Base-by-base conservation (phyloP, 2,797 vertebrate species). In the Neosalanx taihuensis region DNA sequence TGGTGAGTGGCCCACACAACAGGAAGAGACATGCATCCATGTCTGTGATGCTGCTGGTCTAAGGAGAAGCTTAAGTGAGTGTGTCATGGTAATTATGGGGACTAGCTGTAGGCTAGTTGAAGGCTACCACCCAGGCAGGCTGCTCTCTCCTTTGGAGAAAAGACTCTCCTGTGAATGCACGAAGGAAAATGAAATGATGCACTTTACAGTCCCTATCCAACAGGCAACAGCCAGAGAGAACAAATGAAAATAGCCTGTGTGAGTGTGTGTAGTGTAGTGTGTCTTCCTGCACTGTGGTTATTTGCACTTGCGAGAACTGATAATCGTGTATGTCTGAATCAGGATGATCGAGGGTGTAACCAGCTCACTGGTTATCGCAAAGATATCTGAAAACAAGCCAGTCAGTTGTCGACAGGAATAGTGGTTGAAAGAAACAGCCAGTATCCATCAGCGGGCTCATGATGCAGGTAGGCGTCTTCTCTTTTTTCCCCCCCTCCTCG, bases 41-140 rank as follows among this genome's bases (percentile, higher is more conserved):
- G 85, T 87, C 81, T 61, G 80, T 88, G 83, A 85, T 77, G 64
- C 82, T 78, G 75, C 72, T 77, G 81, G 88, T 88, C 85, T 80
- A 82, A 89, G 76, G 83, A 85, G 85, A 84, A 86, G 85, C 86
- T 84, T 90, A 90, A 91, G 86, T 87, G 87, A 89, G 84, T 84
- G 85, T 89, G 88, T 91, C 89, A 87, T 79, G 85, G 84, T 86
- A 89, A 90, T 90, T 90, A 91, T 81, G 81, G 85, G 61, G 79
- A 81, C 84, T 82, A 81, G 87, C 83, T 87, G 87, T 87, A 81
- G 82, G 86, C 87, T 85, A 87, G 85, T 81, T 46, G 41, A 46
- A 84, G 85, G 81, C 75, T 69, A 81, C 86, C 76, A 82, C 75
- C 72, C 78, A 76, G 81, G 75, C 76, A 64, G 81, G 83, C 85